Percentiles rank a stretch among this genome's conserved stretches.
These are phyloP conservation scores for Galbula dea DNA, from an alignment of 2,113 vertebrate genomes.

Conservation along the genomic window DNA sequence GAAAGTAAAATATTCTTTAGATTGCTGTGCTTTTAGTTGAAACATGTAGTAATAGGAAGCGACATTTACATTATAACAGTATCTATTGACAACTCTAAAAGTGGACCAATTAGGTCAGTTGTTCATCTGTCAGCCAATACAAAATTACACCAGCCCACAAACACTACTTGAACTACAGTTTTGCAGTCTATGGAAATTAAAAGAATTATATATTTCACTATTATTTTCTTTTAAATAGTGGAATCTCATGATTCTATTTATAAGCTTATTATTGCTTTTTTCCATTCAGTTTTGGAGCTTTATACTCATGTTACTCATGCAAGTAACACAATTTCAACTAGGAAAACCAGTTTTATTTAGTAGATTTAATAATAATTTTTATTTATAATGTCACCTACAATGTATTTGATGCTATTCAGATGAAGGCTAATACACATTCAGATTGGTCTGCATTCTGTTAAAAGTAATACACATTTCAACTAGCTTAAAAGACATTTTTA, in stretches of 20 bases:
- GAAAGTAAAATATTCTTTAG: slow-evolving; percentile 41
- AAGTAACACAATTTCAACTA: neutral
- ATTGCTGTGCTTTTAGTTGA: slow-evolving; percentile 37
- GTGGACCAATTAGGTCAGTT: slow-evolving; percentile 1
- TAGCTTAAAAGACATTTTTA: neutral
- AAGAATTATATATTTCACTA: neutral
- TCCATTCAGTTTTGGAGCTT: neutral
- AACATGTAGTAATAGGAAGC: slow-evolving; percentile 21
- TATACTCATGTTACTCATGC: neutral
- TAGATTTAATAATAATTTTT: neutral
- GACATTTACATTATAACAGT: slow-evolving; percentile 28
- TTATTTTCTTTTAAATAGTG: neutral
- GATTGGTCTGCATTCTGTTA: neutral
- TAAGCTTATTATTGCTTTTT: neutral
- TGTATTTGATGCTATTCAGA: neutral
- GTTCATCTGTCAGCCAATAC: neutral
- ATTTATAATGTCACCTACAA: neutral
- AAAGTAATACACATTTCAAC: neutral
- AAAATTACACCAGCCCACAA: neutral
- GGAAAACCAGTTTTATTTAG: neutral
- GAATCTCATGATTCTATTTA: neutral
- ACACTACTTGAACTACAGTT: neutral
- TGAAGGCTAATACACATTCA: neutral
- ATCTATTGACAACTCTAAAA: slow-evolving; percentile 28
- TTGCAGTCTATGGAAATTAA: neutral